These are phyloP conservation scores for Stomorhina lunata DNA, from an alignment of 2,888 invertebrate genomes.

Conservation along the genomic window DNA sequence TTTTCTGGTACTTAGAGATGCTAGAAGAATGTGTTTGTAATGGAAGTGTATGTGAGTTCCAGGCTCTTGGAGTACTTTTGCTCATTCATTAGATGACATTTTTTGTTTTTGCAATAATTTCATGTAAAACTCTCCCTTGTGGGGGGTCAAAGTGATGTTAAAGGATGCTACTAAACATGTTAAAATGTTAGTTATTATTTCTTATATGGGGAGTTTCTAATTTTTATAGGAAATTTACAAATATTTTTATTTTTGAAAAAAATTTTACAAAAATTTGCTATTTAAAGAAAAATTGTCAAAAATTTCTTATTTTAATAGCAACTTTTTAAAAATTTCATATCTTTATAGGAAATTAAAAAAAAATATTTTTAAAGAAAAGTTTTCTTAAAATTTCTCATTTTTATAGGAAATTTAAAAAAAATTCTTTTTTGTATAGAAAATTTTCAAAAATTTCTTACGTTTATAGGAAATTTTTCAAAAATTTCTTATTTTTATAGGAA, in stretches of 20 bases:
- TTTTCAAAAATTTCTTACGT: too few species aligned
- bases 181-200: not conserved
- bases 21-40: not conserved
- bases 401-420: too few species aligned
- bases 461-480: too few species aligned
- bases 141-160: conserved; percentile 34
- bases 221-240: not conserved
- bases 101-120: conserved; percentile 24
- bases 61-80: not conserved
- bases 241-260: not conserved
- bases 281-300: too few species aligned
- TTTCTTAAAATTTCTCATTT: too few species aligned
- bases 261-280: too few species aligned
- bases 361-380: too few species aligned
- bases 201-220: not conserved
- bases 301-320: too few species aligned
- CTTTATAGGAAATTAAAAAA: too few species aligned
- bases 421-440: too few species aligned
- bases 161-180: conserved; percentile 34
- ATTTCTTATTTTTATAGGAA: too few species aligned
- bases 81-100: not conserved
- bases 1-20: not conserved
- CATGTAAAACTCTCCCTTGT: conserved; percentile 22
- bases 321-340: too few species aligned
- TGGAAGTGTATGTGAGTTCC: not conserved